Base-by-base conservation (phyloP, 1,140 invertebrate species). In the Dendroctonus ponderosae region DNA sequence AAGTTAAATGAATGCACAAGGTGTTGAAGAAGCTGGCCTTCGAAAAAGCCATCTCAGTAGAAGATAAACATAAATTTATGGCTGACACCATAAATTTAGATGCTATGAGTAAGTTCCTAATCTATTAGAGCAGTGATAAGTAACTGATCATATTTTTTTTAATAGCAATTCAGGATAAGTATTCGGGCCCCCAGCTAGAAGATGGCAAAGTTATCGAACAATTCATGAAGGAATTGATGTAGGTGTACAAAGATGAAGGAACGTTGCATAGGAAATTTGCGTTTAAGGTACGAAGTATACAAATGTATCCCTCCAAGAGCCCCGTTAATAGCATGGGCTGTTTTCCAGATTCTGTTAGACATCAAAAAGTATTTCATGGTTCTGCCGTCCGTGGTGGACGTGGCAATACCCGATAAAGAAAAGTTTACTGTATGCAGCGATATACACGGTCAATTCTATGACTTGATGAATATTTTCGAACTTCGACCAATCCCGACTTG, bases 351-450 rank as follows among this genome's bases (percentile, higher is more conserved):
- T 73, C 81, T 99, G 61, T 82, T 98, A 67, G 93, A 98, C 76
- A 87, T 97, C 8, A 94, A 96, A 78, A 80, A 87, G 37, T 89
- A 90, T 74, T 92, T 99, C 74, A 87, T 88, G 81, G 84, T 84
- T 60, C 91, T 92, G 75, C 91, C 94, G 41, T 92, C 93, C 48
- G 81, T 99, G 68, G 87, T 99, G 0, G 91, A 99, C 77, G 91
- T 99, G 51, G 84, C 83, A 67, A 91, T 99, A 71, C 87, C 89
- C 6, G 89, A 92, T 78, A 86, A 91, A 49, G 84, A 88, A 53
- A 99, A 99, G 83, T 99, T 99, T 79, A 99, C 97, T 40, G 91
- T 99, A 57, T 99, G 97, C 82, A 97, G 98, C n/a, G 98, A 99
- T 81, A 96, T 99, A 73, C 97, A 99, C 80, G 98, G 98, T 26